These are phyloP conservation scores for Altica lythri DNA, from an alignment of 2,888 invertebrate species.

Conservation along the genomic window DNA sequence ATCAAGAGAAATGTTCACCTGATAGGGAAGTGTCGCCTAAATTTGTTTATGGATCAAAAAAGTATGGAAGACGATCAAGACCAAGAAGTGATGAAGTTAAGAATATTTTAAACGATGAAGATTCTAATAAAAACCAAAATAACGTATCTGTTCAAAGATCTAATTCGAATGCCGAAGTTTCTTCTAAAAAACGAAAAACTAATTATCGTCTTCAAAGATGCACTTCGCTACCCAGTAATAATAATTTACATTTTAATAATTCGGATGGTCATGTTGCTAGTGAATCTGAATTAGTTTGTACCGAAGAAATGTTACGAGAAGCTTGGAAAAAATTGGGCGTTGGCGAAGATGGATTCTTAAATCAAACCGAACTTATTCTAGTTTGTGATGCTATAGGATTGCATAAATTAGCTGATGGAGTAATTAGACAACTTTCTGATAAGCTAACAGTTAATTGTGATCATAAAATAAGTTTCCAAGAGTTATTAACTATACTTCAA, in stretches of 20 bases:
- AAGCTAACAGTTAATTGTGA: conserved; percentile 68
- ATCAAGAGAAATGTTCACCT: conserved; percentile 57
- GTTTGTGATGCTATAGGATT: conserved; percentile 72
- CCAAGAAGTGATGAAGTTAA: conserved; percentile 60
- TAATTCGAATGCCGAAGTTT: conserved; percentile 63
- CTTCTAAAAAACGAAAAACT: conserved; percentile 59
- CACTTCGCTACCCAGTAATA: conserved; percentile 60
- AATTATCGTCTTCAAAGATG: conserved; percentile 61
- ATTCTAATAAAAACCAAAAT: conserved; percentile 47
- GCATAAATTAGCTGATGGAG: conserved; percentile 67
- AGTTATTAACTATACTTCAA: conserved; percentile 67
- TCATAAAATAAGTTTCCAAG: conserved; percentile 68
- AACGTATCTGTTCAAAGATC: conserved; percentile 60
- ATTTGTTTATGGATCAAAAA: conserved; percentile 73
- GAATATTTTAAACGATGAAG: conserved; percentile 53
- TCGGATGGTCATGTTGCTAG: conserved; percentile 52
- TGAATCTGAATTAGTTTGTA: conserved; percentile 53
- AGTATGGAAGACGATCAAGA: conserved; percentile 74
- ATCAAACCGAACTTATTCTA: conserved; percentile 65
- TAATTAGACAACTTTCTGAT: conserved; percentile 67
- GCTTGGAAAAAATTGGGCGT: conserved; percentile 69
- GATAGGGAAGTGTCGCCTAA: conserved; percentile 76
- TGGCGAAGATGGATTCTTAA: conserved; percentile 65
- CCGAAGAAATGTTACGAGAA: conserved; percentile 65
- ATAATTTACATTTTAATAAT: conserved; percentile 45